Percentiles rank a stretch among this genome's conserved stretches.
These are phyloP conservation scores for Ramphastos sulfuratus DNA, from an alignment of 2,113 vertebrate genomes.

Conservation along the genomic window DNA sequence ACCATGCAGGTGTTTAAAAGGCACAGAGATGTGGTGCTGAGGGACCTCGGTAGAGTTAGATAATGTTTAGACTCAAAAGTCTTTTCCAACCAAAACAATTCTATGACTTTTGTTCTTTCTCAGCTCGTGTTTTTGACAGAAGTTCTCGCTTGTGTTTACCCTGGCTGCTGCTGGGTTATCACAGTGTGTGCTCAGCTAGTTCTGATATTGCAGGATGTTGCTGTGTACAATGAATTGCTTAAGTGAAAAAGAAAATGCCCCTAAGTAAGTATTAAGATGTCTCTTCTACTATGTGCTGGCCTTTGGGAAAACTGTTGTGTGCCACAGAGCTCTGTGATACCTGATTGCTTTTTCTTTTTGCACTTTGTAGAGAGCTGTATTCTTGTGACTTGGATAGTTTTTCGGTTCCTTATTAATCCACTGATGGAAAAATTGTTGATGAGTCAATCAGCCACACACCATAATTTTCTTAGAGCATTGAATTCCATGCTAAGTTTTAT, in stretches of 20 bases:
- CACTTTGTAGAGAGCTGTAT: fast-evolving
- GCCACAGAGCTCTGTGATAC: background rate
- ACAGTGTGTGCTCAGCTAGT: background rate
- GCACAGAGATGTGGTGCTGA: too few relatives aligned
- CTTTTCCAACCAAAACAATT: too few relatives aligned
- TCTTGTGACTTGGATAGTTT: background rate
- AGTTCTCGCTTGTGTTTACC: background rate
- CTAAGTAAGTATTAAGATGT: background rate
- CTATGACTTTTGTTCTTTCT: background rate
- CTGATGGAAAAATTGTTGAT: background rate
- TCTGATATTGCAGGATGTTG: background rate
- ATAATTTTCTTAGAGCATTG: background rate
- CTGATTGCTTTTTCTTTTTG: background rate
- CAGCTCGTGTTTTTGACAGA: background rate
- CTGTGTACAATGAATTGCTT: background rate
- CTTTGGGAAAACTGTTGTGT: background rate
- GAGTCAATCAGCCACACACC: background rate
- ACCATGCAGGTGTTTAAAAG: too few relatives aligned
- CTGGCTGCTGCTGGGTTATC: background rate
- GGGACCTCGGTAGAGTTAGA: too few relatives aligned
- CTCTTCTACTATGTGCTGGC: background rate
- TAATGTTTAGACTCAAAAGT: too few relatives aligned
- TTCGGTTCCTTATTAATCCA: background rate
- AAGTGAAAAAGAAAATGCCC: background rate
- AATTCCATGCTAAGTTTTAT: background rate